These are phyloP conservation scores for Teleogryllus occipitalis DNA, from an alignment of 1,140 invertebrate genomes.

Conservation along the genomic window DNA sequence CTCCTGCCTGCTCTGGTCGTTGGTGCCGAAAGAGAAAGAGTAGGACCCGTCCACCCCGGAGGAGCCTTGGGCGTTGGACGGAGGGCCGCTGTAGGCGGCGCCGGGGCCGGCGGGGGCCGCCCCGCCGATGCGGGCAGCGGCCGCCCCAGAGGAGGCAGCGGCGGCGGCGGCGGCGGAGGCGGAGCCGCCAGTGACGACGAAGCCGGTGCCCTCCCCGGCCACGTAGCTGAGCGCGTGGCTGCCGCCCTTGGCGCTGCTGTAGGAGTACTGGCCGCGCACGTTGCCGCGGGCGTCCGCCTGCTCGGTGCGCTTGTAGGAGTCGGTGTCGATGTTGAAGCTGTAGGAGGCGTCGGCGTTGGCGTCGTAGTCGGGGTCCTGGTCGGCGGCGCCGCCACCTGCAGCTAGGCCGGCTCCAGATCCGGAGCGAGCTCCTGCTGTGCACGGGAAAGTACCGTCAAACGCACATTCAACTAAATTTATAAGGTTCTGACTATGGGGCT, in stretches of 20 bases:
- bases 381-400: neutral
- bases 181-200: constrained; percentile 22
- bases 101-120: constrained; percentile 15
- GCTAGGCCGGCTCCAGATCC: neutral
- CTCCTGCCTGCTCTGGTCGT: constrained; percentile 21
- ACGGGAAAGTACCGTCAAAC: no score
- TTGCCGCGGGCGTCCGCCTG: constrained; percentile 28
- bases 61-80: neutral
- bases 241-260: constrained; percentile 22
- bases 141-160: constrained; percentile 8
- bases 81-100: neutral
- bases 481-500: no score
- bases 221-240: constrained; percentile 26
- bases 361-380: constrained; percentile 12
- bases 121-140: no score
- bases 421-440: neutral
- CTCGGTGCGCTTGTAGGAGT: constrained; percentile 27
- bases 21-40: constrained; percentile 27
- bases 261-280: constrained; percentile 29
- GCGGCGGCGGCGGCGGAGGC: neutral
- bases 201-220: constrained; percentile 26
- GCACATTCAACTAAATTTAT: no score
- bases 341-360: constrained; percentile 25
- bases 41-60: constrained; percentile 22
- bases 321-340: constrained; percentile 24